A percentile compares a stretch with the other conserved stretches of the same genome.
Conservation (phyloP, 2,797 vertebrate genomes). For the Sebastes dallii region DNA sequence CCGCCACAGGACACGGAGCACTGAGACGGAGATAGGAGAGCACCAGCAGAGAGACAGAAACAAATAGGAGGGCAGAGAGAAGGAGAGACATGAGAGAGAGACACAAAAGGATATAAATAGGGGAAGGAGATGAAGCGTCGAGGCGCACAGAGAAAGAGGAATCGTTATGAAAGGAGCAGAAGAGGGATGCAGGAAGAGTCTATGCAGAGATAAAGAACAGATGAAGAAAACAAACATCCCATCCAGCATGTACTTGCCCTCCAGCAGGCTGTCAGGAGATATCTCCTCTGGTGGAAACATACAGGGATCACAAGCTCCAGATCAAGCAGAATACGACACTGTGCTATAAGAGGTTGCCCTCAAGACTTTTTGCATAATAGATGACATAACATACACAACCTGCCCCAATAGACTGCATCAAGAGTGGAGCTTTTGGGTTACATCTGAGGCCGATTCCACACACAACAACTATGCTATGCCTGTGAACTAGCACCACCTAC, state of each 20-base stretch:
- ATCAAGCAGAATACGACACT: constrained; percentile 61
- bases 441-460: constrained; percentile 19
- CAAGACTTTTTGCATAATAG: constrained; percentile 67
- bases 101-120: constrained; percentile 31
- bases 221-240: constrained; percentile 69
- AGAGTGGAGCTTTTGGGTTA: constrained; percentile 35
- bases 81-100: not conserved
- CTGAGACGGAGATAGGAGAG: constrained; percentile 67
- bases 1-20: constrained; percentile 96
- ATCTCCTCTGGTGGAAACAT: constrained; percentile 58
- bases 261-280: constrained; percentile 61
- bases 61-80: constrained; percentile 4
- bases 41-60: not conserved
- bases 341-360: constrained; percentile 57
- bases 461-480: not conserved
- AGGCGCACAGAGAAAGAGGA: constrained; percentile 5
- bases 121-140: constrained; percentile 19
- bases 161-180: constrained; percentile 25
- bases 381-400: constrained; percentile 58
- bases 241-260: constrained; percentile 58
- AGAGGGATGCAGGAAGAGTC: constrained; percentile 30
- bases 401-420: constrained; percentile 24
- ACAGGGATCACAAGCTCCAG: constrained; percentile 52
- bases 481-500: constrained; percentile 31
- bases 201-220: constrained; percentile 47